phyloP scores from a whole-genome alignment of 2,888 invertebrate genomes.

The Chrysolina haemoptera region DNA sequence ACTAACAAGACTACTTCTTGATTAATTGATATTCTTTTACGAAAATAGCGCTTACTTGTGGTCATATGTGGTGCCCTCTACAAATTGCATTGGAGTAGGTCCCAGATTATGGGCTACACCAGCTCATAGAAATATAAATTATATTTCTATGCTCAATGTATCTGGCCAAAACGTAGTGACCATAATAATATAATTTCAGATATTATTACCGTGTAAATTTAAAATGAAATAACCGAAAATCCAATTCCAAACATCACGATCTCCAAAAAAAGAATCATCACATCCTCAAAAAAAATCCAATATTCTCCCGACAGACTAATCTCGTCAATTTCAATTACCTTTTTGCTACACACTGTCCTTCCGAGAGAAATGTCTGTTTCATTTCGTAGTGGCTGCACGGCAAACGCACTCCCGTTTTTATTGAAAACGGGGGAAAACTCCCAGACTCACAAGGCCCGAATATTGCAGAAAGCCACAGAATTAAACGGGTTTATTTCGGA shows the following conservation, averaged over 20 bases:
- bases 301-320: slow-evolving; percentile 24
- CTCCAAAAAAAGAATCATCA: not conserved
- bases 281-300: slow-evolving; percentile 34
- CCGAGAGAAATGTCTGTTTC: slow-evolving; percentile 37
- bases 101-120: no score
- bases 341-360: slow-evolving; percentile 29
- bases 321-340: slow-evolving; percentile 40
- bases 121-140: no score
- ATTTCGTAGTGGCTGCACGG: slow-evolving; percentile 38
- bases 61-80: no score
- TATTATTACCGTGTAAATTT: no score
- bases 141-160: no score
- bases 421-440: slow-evolving; percentile 52
- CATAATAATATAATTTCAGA: no score
- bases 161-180: no score
- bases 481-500: slow-evolving; percentile 43
- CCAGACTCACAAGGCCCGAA: slow-evolving; percentile 23
- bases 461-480: slow-evolving; percentile 29
- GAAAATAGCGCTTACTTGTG: no score
- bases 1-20: no score
- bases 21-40: no score
- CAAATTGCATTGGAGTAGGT: no score
- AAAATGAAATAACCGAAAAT: not conserved
- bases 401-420: slow-evolving; percentile 52
- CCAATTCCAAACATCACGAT: not conserved